Conservation (phyloP, 2,888 invertebrate species). For the Glaucopsyche alexis region DNA sequence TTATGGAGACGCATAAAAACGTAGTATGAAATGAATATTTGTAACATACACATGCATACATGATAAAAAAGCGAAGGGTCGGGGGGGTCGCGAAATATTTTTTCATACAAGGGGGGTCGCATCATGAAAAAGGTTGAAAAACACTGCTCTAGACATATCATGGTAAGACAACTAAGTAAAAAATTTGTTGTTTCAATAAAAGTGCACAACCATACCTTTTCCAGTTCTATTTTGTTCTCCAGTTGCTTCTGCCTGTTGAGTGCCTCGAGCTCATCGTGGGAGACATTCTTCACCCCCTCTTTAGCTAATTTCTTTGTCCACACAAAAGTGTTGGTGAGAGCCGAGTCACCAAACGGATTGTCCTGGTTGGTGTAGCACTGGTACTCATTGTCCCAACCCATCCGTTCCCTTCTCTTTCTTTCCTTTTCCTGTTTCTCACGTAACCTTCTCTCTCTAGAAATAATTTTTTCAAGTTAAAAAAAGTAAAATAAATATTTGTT, state of each 20-base stretch:
- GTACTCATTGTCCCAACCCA: slow-evolving; percentile 99
- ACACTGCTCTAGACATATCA: too few species aligned
- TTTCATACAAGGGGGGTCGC: too few species aligned
- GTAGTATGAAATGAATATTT: too few species aligned
- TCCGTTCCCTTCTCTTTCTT: slow-evolving; percentile 90
- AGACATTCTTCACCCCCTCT: slow-evolving; percentile 90
- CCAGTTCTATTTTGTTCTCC: slow-evolving; percentile 94
- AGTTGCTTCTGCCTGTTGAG: slow-evolving; percentile 92
- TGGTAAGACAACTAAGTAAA: too few species aligned
- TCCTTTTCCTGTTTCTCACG: slow-evolving; percentile 96
- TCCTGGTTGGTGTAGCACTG: slow-evolving; percentile 98
- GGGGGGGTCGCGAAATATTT: too few species aligned
- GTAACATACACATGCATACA: too few species aligned
- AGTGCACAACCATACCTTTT: slow-evolving; percentile 81
- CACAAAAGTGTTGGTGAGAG: slow-evolving; percentile 95
- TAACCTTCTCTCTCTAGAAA: slow-evolving; percentile 82
- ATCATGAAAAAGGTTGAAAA: too few species aligned
- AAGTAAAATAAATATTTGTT: too few species aligned
- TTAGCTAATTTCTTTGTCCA: slow-evolving; percentile 98
- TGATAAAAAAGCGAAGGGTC: too few species aligned
- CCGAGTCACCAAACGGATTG: slow-evolving; percentile 99
- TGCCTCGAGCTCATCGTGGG: slow-evolving; percentile 89
- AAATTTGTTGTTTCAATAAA: neutral
- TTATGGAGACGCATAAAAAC: too few species aligned
- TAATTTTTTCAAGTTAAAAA: neutral